phyloP scores from a whole-genome alignment of 2,888 invertebrate genomes.

The Chloroclystis v-ata region DNA sequence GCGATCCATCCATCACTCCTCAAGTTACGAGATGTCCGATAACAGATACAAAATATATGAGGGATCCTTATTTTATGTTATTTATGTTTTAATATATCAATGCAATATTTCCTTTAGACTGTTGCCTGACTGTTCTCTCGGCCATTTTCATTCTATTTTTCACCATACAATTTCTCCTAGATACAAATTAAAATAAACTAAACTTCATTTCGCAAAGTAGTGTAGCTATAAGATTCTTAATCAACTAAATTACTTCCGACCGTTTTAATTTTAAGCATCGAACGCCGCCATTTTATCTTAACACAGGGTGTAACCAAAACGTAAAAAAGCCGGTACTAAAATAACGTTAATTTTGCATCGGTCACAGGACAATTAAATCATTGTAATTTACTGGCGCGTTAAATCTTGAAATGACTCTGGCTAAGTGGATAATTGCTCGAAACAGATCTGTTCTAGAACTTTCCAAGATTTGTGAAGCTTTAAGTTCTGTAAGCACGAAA shows the following conservation, averaged over 20 bases:
- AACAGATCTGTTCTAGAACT: neutral
- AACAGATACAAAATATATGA: slow-evolving; percentile 63
- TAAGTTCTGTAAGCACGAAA: too few species aligned
- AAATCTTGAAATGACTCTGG: slow-evolving; percentile 29
- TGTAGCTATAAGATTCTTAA: too few species aligned
- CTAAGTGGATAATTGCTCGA: slow-evolving; percentile 3
- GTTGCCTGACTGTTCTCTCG: too few species aligned
- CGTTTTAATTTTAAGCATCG: too few species aligned
- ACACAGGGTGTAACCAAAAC: slow-evolving; percentile 10
- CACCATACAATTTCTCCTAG: too few species aligned
- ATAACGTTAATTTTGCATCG: slow-evolving; percentile 31
- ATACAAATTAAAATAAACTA: too few species aligned
- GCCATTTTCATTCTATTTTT: too few species aligned
- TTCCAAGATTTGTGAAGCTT: neutral
- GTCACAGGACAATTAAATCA: slow-evolving; percentile 37
- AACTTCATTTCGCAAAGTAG: too few species aligned
- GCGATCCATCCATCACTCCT: slow-evolving; percentile 47
- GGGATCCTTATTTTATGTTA: slow-evolving; percentile 41
- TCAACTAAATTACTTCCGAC: too few species aligned
- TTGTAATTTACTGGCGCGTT: slow-evolving; percentile 47
- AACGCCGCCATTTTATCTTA: too few species aligned
- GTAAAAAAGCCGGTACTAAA: slow-evolving; percentile 10
- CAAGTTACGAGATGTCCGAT: slow-evolving; percentile 61
- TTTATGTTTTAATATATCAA: slow-evolving; percentile 13
- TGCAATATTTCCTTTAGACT: neutral